These are phyloP conservation scores for Cheilosia soror DNA, from an alignment of 2,888 invertebrate species.

Conservation along the genomic window DNA sequence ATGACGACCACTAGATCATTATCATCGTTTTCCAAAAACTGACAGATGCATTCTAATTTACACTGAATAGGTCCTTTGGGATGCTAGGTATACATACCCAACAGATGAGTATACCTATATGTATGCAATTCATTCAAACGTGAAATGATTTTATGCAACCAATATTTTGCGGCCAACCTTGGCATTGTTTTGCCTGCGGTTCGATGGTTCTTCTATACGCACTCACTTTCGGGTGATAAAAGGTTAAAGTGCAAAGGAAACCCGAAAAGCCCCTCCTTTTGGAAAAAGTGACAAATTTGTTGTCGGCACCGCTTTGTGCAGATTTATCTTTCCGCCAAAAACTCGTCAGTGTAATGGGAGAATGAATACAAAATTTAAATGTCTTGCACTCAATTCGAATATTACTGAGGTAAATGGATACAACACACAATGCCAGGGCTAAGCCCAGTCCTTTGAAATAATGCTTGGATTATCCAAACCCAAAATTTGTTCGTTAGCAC, in stretches of 20 bases:
- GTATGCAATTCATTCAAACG: slow-evolving; percentile 55
- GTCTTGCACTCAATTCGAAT: slow-evolving; percentile 63
- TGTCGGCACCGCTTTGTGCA: slow-evolving; percentile 64
- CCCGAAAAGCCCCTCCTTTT: slow-evolving; percentile 49
- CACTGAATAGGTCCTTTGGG: slow-evolving; percentile 33
- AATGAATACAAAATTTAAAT: slow-evolving; percentile 59
- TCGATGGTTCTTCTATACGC: slow-evolving; percentile 42
- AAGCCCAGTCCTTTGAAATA: slow-evolving; percentile 55
- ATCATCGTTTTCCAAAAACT: slow-evolving; percentile 49
- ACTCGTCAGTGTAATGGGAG: slow-evolving; percentile 21
- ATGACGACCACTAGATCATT: slow-evolving; percentile 63
- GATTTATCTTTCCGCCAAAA: slow-evolving; percentile 67
- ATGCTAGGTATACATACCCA: slow-evolving; percentile 3
- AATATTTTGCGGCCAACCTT: slow-evolving; percentile 61
- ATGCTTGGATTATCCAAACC: slow-evolving; percentile 61
- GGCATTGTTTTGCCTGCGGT: slow-evolving; percentile 67
- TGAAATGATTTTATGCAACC: slow-evolving; percentile 51
- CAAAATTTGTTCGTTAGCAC: slow-evolving; percentile 46
- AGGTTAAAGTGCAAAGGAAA: slow-evolving; percentile 53
- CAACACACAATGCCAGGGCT: slow-evolving; percentile 31
- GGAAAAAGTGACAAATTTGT: slow-evolving; percentile 64
- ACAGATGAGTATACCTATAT: not conserved
- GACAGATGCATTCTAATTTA: slow-evolving; percentile 69
- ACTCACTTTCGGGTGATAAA: slow-evolving; percentile 47
- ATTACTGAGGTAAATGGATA: slow-evolving; percentile 67